These are phyloP conservation scores for Zaprionus kolodkinae DNA, from an alignment of 1,140 invertebrate species.

Conservation along the genomic window DNA sequence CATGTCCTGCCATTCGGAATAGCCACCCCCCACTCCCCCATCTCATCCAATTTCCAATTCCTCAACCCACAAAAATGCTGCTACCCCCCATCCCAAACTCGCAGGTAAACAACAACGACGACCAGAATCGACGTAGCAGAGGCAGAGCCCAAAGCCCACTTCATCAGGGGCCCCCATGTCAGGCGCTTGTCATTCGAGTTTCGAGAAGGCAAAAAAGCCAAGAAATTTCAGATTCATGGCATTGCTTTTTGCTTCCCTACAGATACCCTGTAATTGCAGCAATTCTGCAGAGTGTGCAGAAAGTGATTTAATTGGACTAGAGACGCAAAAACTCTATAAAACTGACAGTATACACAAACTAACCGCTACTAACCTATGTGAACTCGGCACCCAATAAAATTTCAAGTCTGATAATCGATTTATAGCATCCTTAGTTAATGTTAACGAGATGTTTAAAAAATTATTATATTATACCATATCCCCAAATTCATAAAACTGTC, in stretches of 20 bases:
- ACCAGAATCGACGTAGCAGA: not conserved
- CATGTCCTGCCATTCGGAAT: slow-evolving; percentile 38
- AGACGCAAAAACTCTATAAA: too few species aligned
- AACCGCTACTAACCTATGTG: not conserved
- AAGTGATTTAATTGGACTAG: too few species aligned
- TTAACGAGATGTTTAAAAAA: not conserved
- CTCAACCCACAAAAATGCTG: not conserved
- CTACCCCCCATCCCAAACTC: slow-evolving; percentile 9
- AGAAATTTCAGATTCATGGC: slow-evolving; percentile 79
- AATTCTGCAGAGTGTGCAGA: not conserved
- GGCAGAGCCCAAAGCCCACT: slow-evolving; percentile 38
- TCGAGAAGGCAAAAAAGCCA: slow-evolving; percentile 51
- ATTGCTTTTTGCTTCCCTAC: slow-evolving; percentile 40
- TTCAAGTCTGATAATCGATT: not conserved
- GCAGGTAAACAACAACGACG: slow-evolving; percentile 16
- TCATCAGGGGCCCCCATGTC: slow-evolving; percentile 54
- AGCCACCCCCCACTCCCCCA: not conserved
- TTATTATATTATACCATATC: not conserved
- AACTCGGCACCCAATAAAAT: not conserved
- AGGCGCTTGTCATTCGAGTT: slow-evolving; percentile 73
- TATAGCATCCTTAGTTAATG: not conserved
- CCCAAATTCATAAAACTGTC: not conserved
- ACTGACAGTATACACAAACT: not conserved
- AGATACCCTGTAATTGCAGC: not conserved
- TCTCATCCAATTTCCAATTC: slow-evolving; percentile 11